Evolutionary conservation across 2,888 invertebrate genomes (phyloP).

Genomic region (Creontiades dilutus): DNA sequence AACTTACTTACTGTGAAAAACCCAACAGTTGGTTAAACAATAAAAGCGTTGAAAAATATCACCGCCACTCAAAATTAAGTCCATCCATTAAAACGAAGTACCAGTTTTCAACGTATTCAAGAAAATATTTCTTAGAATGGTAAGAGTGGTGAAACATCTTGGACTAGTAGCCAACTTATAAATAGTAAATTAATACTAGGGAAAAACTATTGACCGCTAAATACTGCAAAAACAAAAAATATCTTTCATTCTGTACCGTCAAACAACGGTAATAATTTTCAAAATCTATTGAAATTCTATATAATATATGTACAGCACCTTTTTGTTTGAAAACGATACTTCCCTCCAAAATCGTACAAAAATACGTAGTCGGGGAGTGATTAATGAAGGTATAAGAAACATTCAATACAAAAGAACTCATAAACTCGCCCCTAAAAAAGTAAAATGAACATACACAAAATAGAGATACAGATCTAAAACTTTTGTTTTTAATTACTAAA

Average conservation of each 20-base stretch:
- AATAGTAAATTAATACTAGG: background rate
- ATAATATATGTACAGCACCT: slow-evolving; percentile 20
- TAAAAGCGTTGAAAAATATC: slow-evolving; percentile 29
- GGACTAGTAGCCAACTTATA: slow-evolving; percentile 38
- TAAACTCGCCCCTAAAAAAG: too few relatives aligned
- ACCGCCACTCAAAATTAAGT: slow-evolving; percentile 23
- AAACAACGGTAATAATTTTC: background rate
- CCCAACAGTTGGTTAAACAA: background rate
- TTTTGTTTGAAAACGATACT: background rate
- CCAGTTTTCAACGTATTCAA: background rate
- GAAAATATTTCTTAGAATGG: background rate
- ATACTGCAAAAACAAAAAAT: background rate
- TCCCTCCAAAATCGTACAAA: background rate
- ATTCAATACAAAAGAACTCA: background rate
- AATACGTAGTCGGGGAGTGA: background rate
- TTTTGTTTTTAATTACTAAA: background rate
- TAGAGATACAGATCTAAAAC: background rate
- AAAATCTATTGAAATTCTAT: background rate
- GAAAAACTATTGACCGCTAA: background rate
- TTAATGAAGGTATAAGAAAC: background rate
- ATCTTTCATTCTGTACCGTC: background rate
- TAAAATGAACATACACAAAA: background rate
- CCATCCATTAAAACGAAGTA: background rate
- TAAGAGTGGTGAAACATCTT: slow-evolving; percentile 3
- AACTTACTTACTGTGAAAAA: background rate